phyloP scores from a whole-genome alignment of 1,140 invertebrate genomes.

The Odontomachus brunneus region DNA sequence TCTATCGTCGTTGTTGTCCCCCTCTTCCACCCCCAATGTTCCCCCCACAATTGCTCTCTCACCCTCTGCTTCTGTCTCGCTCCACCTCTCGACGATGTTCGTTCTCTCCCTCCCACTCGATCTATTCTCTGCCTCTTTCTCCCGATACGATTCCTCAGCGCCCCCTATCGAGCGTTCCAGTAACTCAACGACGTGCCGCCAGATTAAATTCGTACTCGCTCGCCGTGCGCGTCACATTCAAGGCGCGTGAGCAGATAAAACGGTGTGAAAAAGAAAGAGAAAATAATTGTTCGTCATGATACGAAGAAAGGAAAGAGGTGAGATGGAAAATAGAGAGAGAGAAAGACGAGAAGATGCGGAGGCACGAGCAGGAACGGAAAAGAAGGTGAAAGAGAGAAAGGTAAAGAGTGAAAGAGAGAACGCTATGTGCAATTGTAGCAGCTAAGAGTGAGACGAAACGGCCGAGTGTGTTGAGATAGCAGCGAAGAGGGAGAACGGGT shows the following conservation, averaged over 20 bases:
- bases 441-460: conserved; percentile 64
- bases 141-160: conserved; percentile 71
- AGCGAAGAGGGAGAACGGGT: conserved; percentile 67
- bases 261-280: conserved; percentile 58
- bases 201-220: conserved; percentile 83
- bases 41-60: conserved; percentile 69
- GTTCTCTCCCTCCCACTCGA: conserved; percentile 42
- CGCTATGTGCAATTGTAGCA: conserved; percentile 61
- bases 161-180: conserved; percentile 81
- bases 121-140: conserved; percentile 57
- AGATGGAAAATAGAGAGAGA: background rate
- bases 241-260: conserved; percentile 75
- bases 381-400: conserved; percentile 28
- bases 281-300: conserved; percentile 10
- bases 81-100: conserved; percentile 66
- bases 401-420: conserved; percentile 61
- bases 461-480: conserved; percentile 27
- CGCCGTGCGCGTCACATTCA: conserved; percentile 65
- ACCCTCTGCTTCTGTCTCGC: conserved; percentile 64
- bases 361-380: too few species aligned
- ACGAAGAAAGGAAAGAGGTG: conserved; percentile 35
- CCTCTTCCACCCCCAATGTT: conserved; percentile 65
- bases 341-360: too few species aligned
- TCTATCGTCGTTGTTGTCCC: conserved; percentile 64
- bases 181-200: conserved; percentile 83